phyloP scores from a whole-genome alignment of 2,797 vertebrate species.

The Hozukius guyotensis region DNA sequence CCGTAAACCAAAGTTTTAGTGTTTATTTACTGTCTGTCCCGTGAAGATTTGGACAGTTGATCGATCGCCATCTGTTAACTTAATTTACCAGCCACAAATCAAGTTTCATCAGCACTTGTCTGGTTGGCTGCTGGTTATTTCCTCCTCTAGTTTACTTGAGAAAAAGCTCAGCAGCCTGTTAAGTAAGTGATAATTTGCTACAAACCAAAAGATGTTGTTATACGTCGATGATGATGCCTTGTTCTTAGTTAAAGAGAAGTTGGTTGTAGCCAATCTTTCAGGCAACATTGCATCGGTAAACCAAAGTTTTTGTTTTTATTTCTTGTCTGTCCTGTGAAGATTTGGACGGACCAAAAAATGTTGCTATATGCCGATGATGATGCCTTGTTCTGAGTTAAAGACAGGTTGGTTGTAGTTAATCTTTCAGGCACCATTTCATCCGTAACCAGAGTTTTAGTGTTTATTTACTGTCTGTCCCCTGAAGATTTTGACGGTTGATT shows the following conservation, averaged over 20 bases:
- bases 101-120: rapidly evolving
- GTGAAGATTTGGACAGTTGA: rapidly evolving
- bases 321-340: not conserved
- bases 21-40: rapidly evolving
- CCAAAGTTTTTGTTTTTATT: not conserved
- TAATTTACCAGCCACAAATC: not conserved
- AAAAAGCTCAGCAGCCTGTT: not conserved
- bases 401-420: too few relatives aligned
- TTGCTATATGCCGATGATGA: too few relatives aligned
- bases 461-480: not conserved
- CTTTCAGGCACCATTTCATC: too few relatives aligned
- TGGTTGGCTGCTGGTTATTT: not conserved
- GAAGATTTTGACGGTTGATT: not conserved
- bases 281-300: too few relatives aligned
- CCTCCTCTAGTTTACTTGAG: not conserved
- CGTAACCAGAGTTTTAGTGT: not conserved
- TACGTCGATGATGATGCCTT: rapidly evolving
- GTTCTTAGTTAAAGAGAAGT: too few relatives aligned
- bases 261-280: rapidly evolving
- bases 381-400: too few relatives aligned
- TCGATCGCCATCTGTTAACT: not conserved
- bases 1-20: not conserved
- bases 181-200: too few relatives aligned
- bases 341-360: not conserved
- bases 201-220: rapidly evolving